Base-by-base conservation (phyloP, 2,888 invertebrate species). In the Brachylomia viminalis region DNA sequence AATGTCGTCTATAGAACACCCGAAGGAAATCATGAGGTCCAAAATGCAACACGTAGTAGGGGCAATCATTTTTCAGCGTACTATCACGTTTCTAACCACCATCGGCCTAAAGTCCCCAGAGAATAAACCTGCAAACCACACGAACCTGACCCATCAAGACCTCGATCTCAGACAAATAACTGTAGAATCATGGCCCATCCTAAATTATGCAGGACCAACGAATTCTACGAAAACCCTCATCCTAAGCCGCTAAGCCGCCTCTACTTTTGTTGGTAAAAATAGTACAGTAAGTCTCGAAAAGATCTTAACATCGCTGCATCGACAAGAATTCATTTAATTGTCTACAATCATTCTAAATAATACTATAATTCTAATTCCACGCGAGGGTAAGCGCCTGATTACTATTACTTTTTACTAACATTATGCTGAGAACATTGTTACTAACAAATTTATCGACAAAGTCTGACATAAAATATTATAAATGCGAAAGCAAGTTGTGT, bases 121-220 rank as follows among this genome's bases (percentile, higher is more conserved):
- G 30, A 8, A 45, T 49, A 61, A 23, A 52, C 45, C 27, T n/a
- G 17, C 15, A 61, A 54, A 45, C 58, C 11, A 33, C 10, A 58
- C 47, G 13, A 58, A 13, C 58, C 72, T 42, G 59, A 47, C 71
- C 58, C 45, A 62, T 72, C 69, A 69, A 72, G 49, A 49, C 72
- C 67, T 59, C 58, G 74, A 79, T 83, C 78, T 85, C 73, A 61
- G 15, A 58, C 62, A 70, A 69, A 77, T 82, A 79, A 77, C 78
- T 62, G 72, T 47, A 52, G 62, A 75, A 67, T 85, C 47, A 83
- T 83, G 70, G 78, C 69, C 76, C 69, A 17, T 69, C 20, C 65
- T 80, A 75, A 86, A 86, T 77, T 71, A 84, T 86, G 66, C 76
- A 85, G 75, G 67, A 56, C 64, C 49, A 77, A 73, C 65, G 72